Conservation (phyloP, 1,140 invertebrate genomes). For the Nephotettix cincticeps region DNA sequence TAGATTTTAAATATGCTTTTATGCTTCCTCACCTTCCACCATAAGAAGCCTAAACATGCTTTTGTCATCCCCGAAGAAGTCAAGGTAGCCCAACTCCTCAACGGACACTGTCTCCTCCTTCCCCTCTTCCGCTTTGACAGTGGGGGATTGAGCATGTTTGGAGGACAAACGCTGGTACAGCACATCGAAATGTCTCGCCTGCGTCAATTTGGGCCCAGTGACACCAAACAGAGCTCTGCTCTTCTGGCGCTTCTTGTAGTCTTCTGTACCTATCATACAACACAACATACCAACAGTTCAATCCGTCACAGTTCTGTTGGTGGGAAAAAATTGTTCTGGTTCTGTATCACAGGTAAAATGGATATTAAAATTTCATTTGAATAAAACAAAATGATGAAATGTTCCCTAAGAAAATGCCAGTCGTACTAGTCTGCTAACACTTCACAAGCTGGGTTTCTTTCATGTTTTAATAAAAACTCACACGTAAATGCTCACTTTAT, state of each 20-base stretch:
- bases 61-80: slow-evolving; percentile 37
- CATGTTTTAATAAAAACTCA: too few species aligned
- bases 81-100: slow-evolving; percentile 31
- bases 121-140: neutral
- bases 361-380: too few species aligned
- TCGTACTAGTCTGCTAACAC: too few species aligned
- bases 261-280: neutral
- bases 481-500: too few species aligned
- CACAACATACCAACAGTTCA: too few species aligned
- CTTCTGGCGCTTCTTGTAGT: slow-evolving; percentile 16
- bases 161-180: slow-evolving; percentile 17
- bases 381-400: too few species aligned
- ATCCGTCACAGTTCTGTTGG: too few species aligned
- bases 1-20: too few species aligned
- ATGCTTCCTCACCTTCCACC: slow-evolving; percentile 37
- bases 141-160: neutral
- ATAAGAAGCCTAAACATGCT: slow-evolving; percentile 32
- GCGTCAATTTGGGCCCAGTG: slow-evolving; percentile 19
- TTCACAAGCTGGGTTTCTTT: too few species aligned
- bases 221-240: slow-evolving; percentile 35
- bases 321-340: too few species aligned
- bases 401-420: too few species aligned
- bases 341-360: too few species aligned
- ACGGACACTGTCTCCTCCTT: slow-evolving; percentile 1
- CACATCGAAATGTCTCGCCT: slow-evolving; percentile 31